A percentile compares a stretch with the other conserved stretches of the same genome.
Conservation (phyloP, 2,888 invertebrate species). For the Cryptocephalus primarius region DNA sequence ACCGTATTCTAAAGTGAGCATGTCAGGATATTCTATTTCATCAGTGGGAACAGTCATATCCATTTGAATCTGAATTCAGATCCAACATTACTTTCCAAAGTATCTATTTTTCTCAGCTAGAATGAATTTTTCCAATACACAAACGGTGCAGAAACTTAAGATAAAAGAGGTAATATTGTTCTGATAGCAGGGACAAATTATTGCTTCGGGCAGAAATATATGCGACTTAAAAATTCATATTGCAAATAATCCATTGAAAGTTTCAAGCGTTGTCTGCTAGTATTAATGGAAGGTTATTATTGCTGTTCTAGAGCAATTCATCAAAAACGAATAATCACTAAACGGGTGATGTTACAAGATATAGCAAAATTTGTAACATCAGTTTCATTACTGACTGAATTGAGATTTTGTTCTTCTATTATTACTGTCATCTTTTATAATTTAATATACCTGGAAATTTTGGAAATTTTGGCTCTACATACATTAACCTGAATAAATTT, state of each 20-base stretch:
- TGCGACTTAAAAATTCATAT: constrained; percentile 83
- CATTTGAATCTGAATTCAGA: constrained; percentile 98
- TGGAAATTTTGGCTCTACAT: constrained; percentile 77
- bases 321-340: constrained; percentile 82
- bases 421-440: constrained; percentile 89
- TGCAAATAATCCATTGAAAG: constrained; percentile 84
- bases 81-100: constrained; percentile 93
- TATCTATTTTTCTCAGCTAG: constrained; percentile 98
- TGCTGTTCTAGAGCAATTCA: constrained; percentile 89
- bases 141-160: constrained; percentile 74
- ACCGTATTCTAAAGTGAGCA: constrained; percentile 90
- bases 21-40: constrained; percentile 90
- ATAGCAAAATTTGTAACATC: constrained; percentile 88
- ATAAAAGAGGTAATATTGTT: constrained; percentile 67
- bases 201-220: constrained; percentile 80
- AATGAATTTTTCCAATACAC: constrained; percentile 83
- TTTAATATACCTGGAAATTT: constrained; percentile 75
- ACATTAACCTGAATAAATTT: constrained; percentile 58
- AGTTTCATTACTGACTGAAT: constrained; percentile 83
- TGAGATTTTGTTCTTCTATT: constrained; percentile 91
- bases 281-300: constrained; percentile 78
- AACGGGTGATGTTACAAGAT: constrained; percentile 87
- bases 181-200: constrained; percentile 81
- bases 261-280: constrained; percentile 79
- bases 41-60: constrained; percentile 98